Evolutionary conservation across 64 coral and sea anemone species (phyloP), one percentile per base, ranked within the genome.

Genomic region (Montipora capricornis): DNA sequence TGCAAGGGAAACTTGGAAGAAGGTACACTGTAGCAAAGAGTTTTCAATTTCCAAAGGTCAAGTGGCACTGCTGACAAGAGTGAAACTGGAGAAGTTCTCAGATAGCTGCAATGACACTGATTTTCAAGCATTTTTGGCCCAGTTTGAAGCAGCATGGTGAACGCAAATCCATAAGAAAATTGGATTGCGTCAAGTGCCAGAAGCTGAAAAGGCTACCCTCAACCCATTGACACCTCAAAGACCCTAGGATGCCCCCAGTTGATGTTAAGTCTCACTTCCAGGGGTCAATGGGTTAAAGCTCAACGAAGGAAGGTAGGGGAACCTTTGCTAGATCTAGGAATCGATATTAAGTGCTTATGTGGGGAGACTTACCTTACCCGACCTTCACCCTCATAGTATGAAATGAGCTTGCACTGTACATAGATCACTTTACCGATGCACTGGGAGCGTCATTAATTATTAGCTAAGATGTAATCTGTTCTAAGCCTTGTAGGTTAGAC

Each of bases 351-450:
- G 46, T 69, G 47, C 75, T 66, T 84, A 46, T 91, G 90, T 24
- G 68, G 49, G 50, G 90, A 91, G 20, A 80, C 90, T 26, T 83
- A 91, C 48, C 37, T 37, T 37, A 2, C 79, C 79, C 0, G 51
- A 14, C 67, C 29, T 91, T 64, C 59, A 78, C 15, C 44, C 77
- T 14, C 47, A 51, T 69, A 83, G 80, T 24, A 74, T 84, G 79
- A 80, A 91, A 49, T 57, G 58, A 17, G 79, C 68, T 60, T 77
- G 90, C 37, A 37, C 37, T 37, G 37, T 37, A 37, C 52, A 85
- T 85, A 73, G 90, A 92, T 80, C 90, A 92, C 53, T 92, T 92
- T 62, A 77, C 80, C 15, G 70, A 84, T 85, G 80, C 90, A 20
- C 24, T 64, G 15, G 69, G 90, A 68, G 80, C 74, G 5, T 74